Evolutionary conservation across 2,113 vertebrate species (phyloP).

Genomic region (Peromyscus polionotus): DNA sequence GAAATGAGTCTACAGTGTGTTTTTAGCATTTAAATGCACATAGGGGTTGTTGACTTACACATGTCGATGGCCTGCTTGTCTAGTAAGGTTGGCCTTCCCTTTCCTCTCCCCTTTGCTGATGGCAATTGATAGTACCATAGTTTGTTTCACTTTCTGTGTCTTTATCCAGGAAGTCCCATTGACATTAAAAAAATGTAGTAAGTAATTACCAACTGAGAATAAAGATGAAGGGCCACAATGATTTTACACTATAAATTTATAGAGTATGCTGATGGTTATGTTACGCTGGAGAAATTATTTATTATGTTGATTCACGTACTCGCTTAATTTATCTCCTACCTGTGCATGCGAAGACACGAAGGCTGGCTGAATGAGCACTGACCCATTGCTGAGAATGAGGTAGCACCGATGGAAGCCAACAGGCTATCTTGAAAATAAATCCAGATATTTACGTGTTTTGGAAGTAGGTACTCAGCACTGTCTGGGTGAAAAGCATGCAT

Average conservation of each 20-base stretch:
- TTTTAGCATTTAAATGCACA: neutral
- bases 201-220: slow-evolving; percentile 62
- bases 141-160: slow-evolving; percentile 50
- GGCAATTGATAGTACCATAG: neutral
- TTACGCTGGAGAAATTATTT: slow-evolving; percentile 62
- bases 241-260: slow-evolving; percentile 64
- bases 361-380: neutral
- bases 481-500: neutral
- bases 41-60: neutral
- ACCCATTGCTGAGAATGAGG: neutral
- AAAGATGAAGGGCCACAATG: slow-evolving; percentile 36
- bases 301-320: slow-evolving; percentile 34
- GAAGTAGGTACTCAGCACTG: neutral
- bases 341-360: neutral
- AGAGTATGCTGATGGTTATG: slow-evolving; percentile 4
- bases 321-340: neutral
- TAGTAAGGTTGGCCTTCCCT: neutral
- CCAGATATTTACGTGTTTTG: neutral
- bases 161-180: neutral
- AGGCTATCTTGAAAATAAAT: slow-evolving; percentile 29
- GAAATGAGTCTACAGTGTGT: neutral
- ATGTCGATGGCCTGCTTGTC: neutral
- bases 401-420: neutral
- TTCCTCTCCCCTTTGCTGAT: neutral
- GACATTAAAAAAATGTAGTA: slow-evolving; percentile 54